Conservation (phyloP, 2,113 vertebrate genomes). For the Benitochromis conjunctus region DNA sequence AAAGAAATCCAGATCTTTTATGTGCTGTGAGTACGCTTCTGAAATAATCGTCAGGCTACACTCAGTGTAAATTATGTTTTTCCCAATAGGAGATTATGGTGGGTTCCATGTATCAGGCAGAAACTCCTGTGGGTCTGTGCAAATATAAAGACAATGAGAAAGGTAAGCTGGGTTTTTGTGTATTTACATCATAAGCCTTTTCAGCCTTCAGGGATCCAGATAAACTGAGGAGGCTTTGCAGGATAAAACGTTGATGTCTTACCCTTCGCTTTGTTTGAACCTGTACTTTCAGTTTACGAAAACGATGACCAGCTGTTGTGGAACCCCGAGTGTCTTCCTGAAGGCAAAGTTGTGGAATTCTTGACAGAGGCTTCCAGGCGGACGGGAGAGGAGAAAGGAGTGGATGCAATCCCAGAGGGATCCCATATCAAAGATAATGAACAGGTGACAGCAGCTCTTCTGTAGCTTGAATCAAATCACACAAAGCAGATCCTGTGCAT, state of each 20-base stretch:
- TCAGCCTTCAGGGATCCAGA: neutral
- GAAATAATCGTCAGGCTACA: neutral
- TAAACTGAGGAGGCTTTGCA: neutral
- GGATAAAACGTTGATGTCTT: neutral
- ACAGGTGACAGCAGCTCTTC: constrained; percentile 74
- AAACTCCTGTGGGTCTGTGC: constrained; percentile 88
- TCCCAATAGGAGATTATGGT: constrained; percentile 93
- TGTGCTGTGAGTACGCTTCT: neutral
- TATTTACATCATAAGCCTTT: neutral
- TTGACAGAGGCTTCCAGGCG: constrained; percentile 87
- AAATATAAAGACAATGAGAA: constrained; percentile 95
- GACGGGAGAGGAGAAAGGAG: constrained; percentile 88
- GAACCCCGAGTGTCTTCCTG: constrained; percentile 89
- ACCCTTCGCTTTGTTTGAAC: neutral
- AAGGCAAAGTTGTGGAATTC: constrained; percentile 90
- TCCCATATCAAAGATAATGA: constrained; percentile 97
- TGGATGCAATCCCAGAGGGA: constrained; percentile 92
- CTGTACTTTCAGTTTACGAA: constrained; percentile 81
- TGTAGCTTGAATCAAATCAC: neutral
- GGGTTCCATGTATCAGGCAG: constrained; percentile 98
- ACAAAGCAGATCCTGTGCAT: neutral
- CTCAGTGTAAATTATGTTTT: neutral
- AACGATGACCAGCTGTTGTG: constrained; percentile 97
- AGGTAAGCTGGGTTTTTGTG: constrained; percentile 70
- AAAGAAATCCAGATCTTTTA: neutral